These are phyloP conservation scores for Zosterops borbonicus DNA, from an alignment of 2,113 vertebrate species.

Conservation along the genomic window DNA sequence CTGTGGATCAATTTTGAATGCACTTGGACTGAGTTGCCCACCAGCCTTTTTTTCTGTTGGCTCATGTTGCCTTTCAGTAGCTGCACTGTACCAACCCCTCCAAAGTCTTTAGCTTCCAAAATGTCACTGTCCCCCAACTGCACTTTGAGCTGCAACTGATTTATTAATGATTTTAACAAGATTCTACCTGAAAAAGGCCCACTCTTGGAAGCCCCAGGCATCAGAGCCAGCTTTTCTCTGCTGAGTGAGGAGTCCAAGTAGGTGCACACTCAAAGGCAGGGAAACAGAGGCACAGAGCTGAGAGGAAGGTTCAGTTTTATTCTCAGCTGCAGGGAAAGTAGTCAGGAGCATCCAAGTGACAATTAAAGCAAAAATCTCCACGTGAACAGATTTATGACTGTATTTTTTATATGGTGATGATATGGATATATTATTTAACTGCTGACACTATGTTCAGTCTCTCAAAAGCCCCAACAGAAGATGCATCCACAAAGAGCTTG, in stretches of 20 bases:
- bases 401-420: conserved; percentile 32
- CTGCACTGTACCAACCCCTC: neutral
- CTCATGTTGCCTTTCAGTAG: neutral
- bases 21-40: neutral
- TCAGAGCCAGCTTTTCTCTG: neutral
- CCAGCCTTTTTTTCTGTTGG: neutral
- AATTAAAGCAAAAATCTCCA: neutral
- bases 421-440: conserved; percentile 30
- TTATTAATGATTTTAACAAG: neutral
- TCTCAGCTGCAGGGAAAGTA: neutral
- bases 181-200: neutral
- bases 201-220: neutral
- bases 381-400: conserved; percentile 8
- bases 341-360: neutral
- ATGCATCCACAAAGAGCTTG: neutral
- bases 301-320: neutral
- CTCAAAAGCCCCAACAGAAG: neutral
- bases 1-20: neutral
- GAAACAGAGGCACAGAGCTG: neutral
- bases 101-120: neutral
- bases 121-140: neutral
- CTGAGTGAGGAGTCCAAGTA: neutral
- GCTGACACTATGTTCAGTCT: conserved; percentile 1
- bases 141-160: neutral
- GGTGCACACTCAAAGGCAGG: neutral